A percentile compares a stretch with the other conserved stretches of the same genome.
Evolutionary conservation across 2,888 invertebrate species (phyloP).

Genomic region (Neoascia interrupta): DNA sequence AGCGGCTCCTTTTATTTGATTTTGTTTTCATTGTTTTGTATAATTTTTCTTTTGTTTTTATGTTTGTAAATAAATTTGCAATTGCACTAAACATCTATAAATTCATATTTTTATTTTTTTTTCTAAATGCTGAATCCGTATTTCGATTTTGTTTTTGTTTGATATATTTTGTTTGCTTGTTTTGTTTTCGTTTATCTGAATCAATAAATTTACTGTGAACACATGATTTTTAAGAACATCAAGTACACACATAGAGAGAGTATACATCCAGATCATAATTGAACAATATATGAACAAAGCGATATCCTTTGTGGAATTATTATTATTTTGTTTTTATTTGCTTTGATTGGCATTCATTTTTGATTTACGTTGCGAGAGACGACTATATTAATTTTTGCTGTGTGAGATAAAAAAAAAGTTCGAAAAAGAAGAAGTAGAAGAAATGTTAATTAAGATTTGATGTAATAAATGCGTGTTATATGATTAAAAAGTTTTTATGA

Average conservation of each 20-base stretch:
- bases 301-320: conserved; percentile 60
- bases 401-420: conserved; percentile 39
- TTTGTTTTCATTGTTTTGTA: conserved; percentile 9
- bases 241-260: conserved; percentile 55
- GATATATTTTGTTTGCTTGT: no score
- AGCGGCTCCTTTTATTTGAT: conserved; percentile 38
- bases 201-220: conserved; percentile 49
- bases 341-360: no score
- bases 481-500: no score
- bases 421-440: conserved; percentile 43
- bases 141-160: conserved; percentile 12
- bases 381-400: conserved; percentile 60
- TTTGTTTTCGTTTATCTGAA: conserved; percentile 29
- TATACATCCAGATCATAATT: conserved; percentile 65
- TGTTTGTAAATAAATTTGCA: conserved; percentile 62
- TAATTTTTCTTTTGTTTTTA: conserved; percentile 22
- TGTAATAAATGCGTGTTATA: no score
- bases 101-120: conserved; percentile 42
- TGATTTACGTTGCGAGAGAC: conserved; percentile 39
- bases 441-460: conserved; percentile 44
- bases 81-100: conserved; percentile 56
- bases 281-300: conserved; percentile 57
- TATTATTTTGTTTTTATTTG: no score
- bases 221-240: conserved; percentile 64
- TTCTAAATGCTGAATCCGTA: no score